Evolutionary conservation across 1,140 invertebrate genomes (phyloP).

Genomic region (Lutraria rhynchaena): DNA sequence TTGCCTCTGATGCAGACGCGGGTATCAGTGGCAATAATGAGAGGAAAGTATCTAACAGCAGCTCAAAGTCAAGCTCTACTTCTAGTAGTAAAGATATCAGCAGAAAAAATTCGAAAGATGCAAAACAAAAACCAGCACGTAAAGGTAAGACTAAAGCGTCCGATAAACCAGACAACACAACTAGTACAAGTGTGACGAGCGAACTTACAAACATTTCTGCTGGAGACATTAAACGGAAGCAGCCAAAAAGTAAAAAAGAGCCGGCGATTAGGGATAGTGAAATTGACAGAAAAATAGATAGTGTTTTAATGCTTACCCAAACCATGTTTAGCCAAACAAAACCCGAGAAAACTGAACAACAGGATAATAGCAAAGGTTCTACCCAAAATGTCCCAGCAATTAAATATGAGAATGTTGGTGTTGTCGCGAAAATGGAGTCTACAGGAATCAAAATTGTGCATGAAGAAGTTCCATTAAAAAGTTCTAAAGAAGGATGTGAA

Average conservation of each 20-base stretch:
- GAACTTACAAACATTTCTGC: not conserved
- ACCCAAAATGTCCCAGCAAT: not conserved
- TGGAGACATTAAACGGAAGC: not conserved
- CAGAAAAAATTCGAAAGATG: conserved; percentile 51
- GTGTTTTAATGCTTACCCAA: conserved; percentile 50
- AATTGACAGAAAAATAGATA: conserved; percentile 48
- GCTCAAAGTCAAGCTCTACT: conserved; percentile 25
- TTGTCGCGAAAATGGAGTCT: conserved; percentile 45
- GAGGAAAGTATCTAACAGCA: conserved; percentile 9
- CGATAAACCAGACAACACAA: not conserved
- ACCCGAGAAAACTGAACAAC: not conserved
- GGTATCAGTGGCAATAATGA: not conserved
- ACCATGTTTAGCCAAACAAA: conserved; percentile 46
- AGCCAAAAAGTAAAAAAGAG: not conserved
- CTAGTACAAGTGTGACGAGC: not conserved
- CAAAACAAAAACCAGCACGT: conserved; percentile 33
- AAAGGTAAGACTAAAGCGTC: conserved; percentile 17
- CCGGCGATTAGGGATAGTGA: conserved; percentile 37
- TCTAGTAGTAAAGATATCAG: conserved; percentile 30
- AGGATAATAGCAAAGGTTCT: not conserved
- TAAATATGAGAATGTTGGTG: conserved; percentile 50
- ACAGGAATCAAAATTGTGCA: conserved; percentile 25
- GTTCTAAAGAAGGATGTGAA: not conserved
- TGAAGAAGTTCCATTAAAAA: not conserved
- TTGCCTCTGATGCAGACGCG: not conserved